phyloP scores from a whole-genome alignment of 2,888 invertebrate genomes.

The Cacoxenus indagator region DNA sequence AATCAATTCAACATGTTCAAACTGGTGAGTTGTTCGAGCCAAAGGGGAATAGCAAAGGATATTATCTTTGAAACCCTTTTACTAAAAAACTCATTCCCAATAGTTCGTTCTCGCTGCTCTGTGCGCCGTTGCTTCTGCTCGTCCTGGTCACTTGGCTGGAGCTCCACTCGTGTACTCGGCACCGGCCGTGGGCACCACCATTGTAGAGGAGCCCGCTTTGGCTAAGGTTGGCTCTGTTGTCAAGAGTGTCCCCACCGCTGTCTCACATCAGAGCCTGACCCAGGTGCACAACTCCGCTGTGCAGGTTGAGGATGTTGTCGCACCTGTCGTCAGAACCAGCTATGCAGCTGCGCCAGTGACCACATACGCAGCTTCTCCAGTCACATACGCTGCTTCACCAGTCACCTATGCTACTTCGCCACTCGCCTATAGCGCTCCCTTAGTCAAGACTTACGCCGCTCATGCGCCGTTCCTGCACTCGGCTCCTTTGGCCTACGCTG shows the following conservation, averaged over 20 bases:
- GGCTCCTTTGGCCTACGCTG: slow-evolving; percentile 21
- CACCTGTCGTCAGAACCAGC: slow-evolving; percentile 41
- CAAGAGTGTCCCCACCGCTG: slow-evolving; percentile 71
- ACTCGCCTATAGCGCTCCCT: slow-evolving; percentile 49
- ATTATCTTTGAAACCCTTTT: background rate
- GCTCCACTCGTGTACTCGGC: slow-evolving; percentile 45
- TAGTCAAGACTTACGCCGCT: slow-evolving; percentile 23
- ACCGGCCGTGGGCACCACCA: slow-evolving; percentile 47
- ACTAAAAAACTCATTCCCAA: too few species aligned
- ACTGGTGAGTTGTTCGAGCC: slow-evolving; percentile 58
- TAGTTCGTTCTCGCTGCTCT: slow-evolving; percentile 65
- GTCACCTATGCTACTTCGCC: slow-evolving; percentile 42
- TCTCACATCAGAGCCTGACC: slow-evolving; percentile 73
- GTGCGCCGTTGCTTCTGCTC: slow-evolving; percentile 65
- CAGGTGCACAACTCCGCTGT: slow-evolving; percentile 68
- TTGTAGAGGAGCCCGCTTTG: slow-evolving; percentile 55
- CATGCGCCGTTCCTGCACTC: slow-evolving; percentile 29
- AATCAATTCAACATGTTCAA: slow-evolving; percentile 65
- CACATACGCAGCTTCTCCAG: slow-evolving; percentile 35
- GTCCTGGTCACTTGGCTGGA: slow-evolving; percentile 56
- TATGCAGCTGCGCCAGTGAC: slow-evolving; percentile 34
- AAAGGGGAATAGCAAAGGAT: background rate
- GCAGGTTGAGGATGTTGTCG: slow-evolving; percentile 50
- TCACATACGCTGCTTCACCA: slow-evolving; percentile 33
- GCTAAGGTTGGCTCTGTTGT: slow-evolving; percentile 60